phyloP scores from a whole-genome alignment of 2,888 invertebrate genomes.

The Norana najaformis region DNA sequence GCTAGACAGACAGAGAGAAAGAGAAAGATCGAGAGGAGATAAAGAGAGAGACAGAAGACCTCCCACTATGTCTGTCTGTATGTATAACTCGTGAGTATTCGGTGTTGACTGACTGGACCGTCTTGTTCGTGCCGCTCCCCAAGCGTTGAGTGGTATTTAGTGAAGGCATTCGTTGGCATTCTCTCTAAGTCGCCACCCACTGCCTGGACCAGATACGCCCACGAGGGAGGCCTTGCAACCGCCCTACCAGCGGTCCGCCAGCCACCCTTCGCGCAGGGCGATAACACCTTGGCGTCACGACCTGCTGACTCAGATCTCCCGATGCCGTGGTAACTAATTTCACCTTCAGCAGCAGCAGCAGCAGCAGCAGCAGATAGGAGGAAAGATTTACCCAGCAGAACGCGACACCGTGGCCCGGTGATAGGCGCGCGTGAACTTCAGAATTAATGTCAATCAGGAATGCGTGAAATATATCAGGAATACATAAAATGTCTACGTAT shows the following conservation, averaged over 20 bases:
- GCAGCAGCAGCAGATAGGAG: neutral
- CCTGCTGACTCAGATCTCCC: neutral
- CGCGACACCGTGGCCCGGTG: neutral
- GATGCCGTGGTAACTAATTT: neutral
- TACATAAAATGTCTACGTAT: slow-evolving; percentile 18
- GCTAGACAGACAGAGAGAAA: neutral
- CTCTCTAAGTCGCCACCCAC: slow-evolving; percentile 14
- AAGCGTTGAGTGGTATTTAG: slow-evolving; percentile 16
- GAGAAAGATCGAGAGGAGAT: too few relatives aligned
- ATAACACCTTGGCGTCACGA: slow-evolving; percentile 13
- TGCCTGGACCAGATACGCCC: neutral
- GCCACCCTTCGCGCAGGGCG: neutral
- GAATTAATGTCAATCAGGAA: slow-evolving; percentile 2
- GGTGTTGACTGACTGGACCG: neutral
- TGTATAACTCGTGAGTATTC: neutral
- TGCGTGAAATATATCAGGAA: slow-evolving; percentile 21
- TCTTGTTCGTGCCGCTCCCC: neutral
- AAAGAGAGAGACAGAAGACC: neutral
- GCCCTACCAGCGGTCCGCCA: neutral
- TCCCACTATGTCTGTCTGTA: neutral
- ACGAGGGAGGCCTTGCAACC: neutral
- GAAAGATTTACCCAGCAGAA: neutral
- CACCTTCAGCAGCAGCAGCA: neutral
- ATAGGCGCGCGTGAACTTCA: slow-evolving; percentile 7
- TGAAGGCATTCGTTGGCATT: neutral